Base-by-base conservation (phyloP, 2,888 invertebrate species). In the Notodonta ziczac region DNA sequence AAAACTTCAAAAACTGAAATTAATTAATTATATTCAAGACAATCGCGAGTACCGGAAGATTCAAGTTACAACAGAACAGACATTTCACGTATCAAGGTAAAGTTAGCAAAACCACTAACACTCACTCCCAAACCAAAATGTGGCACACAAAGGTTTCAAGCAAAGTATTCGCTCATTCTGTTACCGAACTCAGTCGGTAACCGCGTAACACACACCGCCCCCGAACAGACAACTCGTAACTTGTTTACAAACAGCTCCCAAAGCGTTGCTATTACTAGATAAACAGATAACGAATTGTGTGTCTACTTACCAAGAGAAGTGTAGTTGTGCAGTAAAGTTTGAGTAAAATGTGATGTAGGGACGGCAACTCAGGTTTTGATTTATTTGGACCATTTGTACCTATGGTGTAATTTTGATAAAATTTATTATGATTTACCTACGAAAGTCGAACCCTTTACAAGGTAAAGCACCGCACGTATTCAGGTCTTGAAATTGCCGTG, bases 171-270 rank as follows among this genome's bases (percentile, higher is more conserved):
- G 13, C 35, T 32, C 50, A 52, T 32, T 32, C 32, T 10, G 52
- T 52, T 52, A 50, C 48, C 14, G 16, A 50, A 50, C 50, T 50
- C 16, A 2, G 50, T 16, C 50, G 50, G 50, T 16, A 52, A 32
- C 52, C 52, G 52, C 32, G 52, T 13, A 52, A 52, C 52, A 32
- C 32, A 52, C 52, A 52, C 52, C 52, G 32, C 32, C 8, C 50
- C 50, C 16, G 16, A 32, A 52, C n/a, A 32, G 12, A 32, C 52
- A 52, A 52, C 52, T 52, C 52, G 52, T 52, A 52, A 52, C 52
- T 52, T 52, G 32, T 52, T 52, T 32, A 52, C 52, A 52, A 52
- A 52, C 32, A 52, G 52, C 32, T 52, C 52, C 32, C 52, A 52
- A 32, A 52, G 13, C 52, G 32, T 50, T 50, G 50, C 50, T 16